Evolutionary conservation across 2,797 vertebrate genomes (phyloP).

Genomic region (Danio jaintianensis): DNA sequence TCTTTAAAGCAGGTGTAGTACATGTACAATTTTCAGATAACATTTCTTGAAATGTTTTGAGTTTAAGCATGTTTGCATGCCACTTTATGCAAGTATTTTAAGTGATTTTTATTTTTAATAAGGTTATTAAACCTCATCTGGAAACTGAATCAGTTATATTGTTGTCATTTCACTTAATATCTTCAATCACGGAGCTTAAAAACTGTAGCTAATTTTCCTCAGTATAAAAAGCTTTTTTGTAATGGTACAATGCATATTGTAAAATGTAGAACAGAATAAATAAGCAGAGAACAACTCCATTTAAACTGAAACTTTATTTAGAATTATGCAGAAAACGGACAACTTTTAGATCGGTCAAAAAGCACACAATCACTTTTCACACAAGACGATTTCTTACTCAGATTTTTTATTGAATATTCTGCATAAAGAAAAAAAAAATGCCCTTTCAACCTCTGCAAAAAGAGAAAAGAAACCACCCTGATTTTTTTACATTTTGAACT

Average conservation of each 20-base stretch:
- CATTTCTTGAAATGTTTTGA: neutral
- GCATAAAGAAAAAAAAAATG: slow-evolving; percentile 54
- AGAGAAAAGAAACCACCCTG: slow-evolving; percentile 36
- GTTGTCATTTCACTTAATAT: neutral
- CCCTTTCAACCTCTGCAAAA: slow-evolving; percentile 56
- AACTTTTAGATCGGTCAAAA: slow-evolving; percentile 37
- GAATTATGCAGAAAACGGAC: slow-evolving; percentile 52
- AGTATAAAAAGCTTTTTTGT: too few species aligned
- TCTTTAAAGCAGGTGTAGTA: neutral
- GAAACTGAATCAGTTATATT: neutral
- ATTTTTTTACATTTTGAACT: slow-evolving; percentile 45
- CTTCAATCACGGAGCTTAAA: neutral
- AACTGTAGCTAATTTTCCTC: too few species aligned
- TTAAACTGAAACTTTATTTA: slow-evolving; percentile 72
- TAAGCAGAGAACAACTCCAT: slow-evolving; percentile 39
- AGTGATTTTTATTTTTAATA: neutral
- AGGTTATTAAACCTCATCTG: neutral
- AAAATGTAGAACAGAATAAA: slow-evolving; percentile 26
- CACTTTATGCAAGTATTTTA: too few species aligned
- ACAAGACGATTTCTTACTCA: slow-evolving; percentile 70
- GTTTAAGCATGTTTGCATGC: neutral
- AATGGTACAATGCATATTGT: neutral
- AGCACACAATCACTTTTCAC: slow-evolving; percentile 71
- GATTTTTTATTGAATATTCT: slow-evolving; percentile 75
- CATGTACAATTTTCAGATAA: neutral